These are phyloP conservation scores for Drosophila lacertosa DNA, from an alignment of 1,140 invertebrate genomes.

Conservation along the genomic window DNA sequence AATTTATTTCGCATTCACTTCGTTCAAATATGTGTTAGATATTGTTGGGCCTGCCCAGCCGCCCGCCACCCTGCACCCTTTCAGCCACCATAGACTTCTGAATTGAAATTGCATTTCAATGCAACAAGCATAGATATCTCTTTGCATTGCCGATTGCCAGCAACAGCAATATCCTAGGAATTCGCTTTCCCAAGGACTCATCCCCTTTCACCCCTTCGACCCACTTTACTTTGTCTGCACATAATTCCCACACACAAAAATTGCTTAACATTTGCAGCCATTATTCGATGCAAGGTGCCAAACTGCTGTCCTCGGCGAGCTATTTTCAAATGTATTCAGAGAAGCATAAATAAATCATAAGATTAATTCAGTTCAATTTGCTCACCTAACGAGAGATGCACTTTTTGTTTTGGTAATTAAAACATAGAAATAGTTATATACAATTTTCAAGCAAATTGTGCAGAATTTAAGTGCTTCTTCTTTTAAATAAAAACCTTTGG, in stretches of 20 bases:
- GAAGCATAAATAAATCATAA: not conserved
- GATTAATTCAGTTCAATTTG: not conserved
- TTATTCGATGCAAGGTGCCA: constrained; percentile 46
- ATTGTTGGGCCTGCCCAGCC: constrained; percentile 18
- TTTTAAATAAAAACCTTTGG: too few species aligned
- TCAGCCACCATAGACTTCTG: constrained; percentile 10
- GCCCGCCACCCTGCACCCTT: not conserved
- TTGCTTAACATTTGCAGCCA: constrained; percentile 59
- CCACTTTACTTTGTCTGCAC: constrained; percentile 13
- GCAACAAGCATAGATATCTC: constrained; percentile 73
- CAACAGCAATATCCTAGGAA: constrained; percentile 31
- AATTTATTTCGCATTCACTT: constrained; percentile 49
- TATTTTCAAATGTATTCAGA: constrained; percentile 14
- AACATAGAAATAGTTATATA: not conserved
- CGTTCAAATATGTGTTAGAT: constrained; percentile 30
- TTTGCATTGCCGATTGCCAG: constrained; percentile 50
- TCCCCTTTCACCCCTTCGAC: too few species aligned
- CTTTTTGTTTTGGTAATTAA: too few species aligned
- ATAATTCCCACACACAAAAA: constrained; percentile 21
- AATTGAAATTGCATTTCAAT: constrained; percentile 77
- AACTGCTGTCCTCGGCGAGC: not conserved
- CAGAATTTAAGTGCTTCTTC: too few species aligned
- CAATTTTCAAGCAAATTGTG: too few species aligned
- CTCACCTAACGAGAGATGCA: too few species aligned
- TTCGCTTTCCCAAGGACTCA: constrained; percentile 45